These are phyloP conservation scores for Drosophila neotestacea DNA, from an alignment of 2,888 invertebrate species.

Conservation along the genomic window DNA sequence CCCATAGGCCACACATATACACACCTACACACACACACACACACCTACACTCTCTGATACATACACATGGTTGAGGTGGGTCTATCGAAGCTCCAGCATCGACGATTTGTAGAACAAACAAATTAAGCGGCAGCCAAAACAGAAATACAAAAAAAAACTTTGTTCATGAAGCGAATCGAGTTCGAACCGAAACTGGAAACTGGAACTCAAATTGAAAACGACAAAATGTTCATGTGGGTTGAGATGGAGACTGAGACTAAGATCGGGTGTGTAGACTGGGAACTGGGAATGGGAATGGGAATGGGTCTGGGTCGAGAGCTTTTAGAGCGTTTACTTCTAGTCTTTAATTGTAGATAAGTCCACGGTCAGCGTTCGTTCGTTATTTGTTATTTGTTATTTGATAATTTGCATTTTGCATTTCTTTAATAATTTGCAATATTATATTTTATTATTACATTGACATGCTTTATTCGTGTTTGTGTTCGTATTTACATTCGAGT, in stretches of 20 bases:
- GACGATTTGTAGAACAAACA: slow-evolving; percentile 75
- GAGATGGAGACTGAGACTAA: slow-evolving; percentile 19
- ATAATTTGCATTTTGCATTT: slow-evolving; percentile 59
- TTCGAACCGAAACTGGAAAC: slow-evolving; percentile 31
- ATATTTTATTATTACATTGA: slow-evolving; percentile 76
- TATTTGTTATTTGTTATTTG: neutral
- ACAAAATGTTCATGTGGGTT: slow-evolving; percentile 73
- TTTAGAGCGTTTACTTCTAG: slow-evolving; percentile 77
- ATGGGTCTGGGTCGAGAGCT: slow-evolving; percentile 66
- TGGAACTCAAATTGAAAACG: slow-evolving; percentile 48
- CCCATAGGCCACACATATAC: slow-evolving; percentile 13
- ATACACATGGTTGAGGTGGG: slow-evolving; percentile 1
- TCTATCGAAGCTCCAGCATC: slow-evolving; percentile 66
- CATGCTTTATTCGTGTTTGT: slow-evolving; percentile 73
- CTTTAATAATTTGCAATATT: slow-evolving; percentile 79
- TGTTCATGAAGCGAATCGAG: slow-evolving; percentile 45
- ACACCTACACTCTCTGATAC: slow-evolving; percentile 12
- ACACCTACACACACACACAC: slow-evolving; percentile 12
- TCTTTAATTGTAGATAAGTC: slow-evolving; percentile 73
- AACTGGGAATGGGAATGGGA: neutral
- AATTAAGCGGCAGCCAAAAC: slow-evolving; percentile 61
- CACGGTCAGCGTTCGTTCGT: slow-evolving; percentile 35
- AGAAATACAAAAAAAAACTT: slow-evolving; percentile 6
- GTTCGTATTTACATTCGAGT: slow-evolving; percentile 43
- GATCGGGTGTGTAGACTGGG: slow-evolving; percentile 5